Evolutionary conservation across 2,113 vertebrate genomes (phyloP).

Genomic region (Sminthopsis crassicaudata): DNA sequence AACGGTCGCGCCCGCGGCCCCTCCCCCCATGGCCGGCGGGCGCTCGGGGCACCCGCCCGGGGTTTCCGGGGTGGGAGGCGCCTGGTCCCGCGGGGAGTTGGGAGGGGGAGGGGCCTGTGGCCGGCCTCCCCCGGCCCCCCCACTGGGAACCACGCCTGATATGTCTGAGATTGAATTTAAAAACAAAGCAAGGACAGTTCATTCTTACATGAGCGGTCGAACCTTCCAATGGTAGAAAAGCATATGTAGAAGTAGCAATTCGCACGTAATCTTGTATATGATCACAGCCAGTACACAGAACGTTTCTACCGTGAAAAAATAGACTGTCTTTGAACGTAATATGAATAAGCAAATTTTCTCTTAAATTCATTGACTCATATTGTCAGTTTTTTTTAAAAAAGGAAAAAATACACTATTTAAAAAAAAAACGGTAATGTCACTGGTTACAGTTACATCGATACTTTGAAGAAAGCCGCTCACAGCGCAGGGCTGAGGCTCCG

Average conservation of each 20-base stretch:
- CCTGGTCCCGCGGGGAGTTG: not conserved
- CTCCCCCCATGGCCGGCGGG: not conserved
- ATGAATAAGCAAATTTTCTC: slow-evolving; percentile 91
- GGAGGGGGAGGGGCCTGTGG: not conserved
- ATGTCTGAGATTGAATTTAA: slow-evolving; percentile 62
- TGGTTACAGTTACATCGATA: slow-evolving; percentile 81
- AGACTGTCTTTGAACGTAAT: slow-evolving; percentile 96
- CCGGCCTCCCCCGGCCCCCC: not conserved
- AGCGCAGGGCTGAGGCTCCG: not conserved
- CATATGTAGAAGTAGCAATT: slow-evolving; percentile 74
- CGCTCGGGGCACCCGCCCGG: not conserved
- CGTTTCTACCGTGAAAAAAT: slow-evolving; percentile 96
- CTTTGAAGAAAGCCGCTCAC: slow-evolving; percentile 81
- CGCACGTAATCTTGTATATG: slow-evolving; percentile 65
- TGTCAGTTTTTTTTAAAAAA: slow-evolving; percentile 76
- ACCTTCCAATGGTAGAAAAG: slow-evolving; percentile 78
- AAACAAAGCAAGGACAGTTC: slow-evolving; percentile 56
- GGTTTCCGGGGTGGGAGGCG: not conserved
- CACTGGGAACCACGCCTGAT: slow-evolving; percentile 40
- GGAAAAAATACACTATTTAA: slow-evolving; percentile 84
- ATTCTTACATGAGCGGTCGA: slow-evolving; percentile 70
- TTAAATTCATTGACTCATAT: slow-evolving; percentile 80
- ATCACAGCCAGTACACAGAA: slow-evolving; percentile 84
- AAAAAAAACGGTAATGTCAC: slow-evolving; percentile 83
- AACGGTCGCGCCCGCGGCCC: not conserved